Evolutionary conservation across 2,113 vertebrate genomes (phyloP).

Genomic region (Passer montanus): DNA sequence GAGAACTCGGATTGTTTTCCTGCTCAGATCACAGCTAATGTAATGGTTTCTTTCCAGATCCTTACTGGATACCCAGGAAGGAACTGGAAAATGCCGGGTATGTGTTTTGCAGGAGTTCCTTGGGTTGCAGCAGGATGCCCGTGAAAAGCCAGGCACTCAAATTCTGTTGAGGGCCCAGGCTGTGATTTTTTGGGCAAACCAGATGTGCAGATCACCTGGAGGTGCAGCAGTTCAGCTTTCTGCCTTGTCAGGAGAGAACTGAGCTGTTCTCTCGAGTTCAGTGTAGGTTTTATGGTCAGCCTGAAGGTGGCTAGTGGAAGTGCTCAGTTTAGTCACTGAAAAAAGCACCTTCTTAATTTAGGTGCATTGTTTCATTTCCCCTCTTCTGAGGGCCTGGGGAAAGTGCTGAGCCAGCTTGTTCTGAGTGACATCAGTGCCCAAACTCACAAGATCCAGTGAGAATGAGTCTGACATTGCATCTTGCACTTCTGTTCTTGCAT

Average conservation of each 20-base stretch:
- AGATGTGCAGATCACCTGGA: background rate
- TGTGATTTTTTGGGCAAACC: background rate
- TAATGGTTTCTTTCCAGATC: background rate
- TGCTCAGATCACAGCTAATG: background rate
- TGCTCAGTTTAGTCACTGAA: background rate
- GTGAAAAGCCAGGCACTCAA: background rate
- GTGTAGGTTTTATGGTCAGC: background rate
- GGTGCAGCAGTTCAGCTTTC: background rate
- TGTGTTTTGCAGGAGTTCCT: background rate
- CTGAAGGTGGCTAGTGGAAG: background rate
- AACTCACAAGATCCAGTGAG: background rate
- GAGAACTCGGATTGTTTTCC: background rate
- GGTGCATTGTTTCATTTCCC: conserved; percentile 8
- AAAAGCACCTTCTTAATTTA: background rate
- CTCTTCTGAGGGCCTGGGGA: background rate
- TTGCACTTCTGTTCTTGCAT: background rate
- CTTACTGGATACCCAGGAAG: background rate
- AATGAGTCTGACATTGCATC: background rate
- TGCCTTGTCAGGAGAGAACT: background rate
- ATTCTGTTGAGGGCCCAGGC: background rate
- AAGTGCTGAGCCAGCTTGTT: conserved; percentile 19
- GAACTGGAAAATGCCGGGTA: background rate
- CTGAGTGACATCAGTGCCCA: background rate
- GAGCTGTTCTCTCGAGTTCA: background rate
- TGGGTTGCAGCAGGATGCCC: background rate